Evolutionary conservation across 2,797 vertebrate genomes (phyloP).

Genomic region (Pseudochaenichthys georgianus): DNA sequence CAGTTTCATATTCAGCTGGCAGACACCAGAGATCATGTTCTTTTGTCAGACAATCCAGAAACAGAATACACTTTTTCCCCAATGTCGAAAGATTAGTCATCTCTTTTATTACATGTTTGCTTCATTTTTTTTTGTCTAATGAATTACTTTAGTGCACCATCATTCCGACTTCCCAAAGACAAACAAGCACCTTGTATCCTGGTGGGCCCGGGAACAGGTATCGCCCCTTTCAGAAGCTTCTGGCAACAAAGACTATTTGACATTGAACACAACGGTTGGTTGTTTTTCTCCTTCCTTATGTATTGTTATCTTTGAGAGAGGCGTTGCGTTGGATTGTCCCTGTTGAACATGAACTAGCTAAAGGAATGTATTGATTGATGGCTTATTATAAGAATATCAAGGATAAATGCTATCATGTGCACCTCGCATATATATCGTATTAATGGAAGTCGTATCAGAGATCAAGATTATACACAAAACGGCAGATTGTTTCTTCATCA

Average conservation of each 20-base stretch:
- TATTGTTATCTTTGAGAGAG: background rate
- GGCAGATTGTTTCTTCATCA: background rate
- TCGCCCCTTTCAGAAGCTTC: slow-evolving; percentile 98
- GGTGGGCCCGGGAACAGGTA: slow-evolving; percentile 95
- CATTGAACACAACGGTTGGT: slow-evolving; percentile 90
- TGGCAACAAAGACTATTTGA: slow-evolving; percentile 97
- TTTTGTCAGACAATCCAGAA: too few species aligned
- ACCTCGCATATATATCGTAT: background rate
- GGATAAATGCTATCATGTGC: background rate
- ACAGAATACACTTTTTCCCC: too few species aligned
- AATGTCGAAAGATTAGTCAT: background rate
- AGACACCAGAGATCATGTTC: background rate
- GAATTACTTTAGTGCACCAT: slow-evolving; percentile 85
- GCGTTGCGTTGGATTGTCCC: slow-evolving; percentile 6
- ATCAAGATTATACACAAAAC: background rate
- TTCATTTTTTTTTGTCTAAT: background rate
- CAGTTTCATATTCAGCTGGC: background rate
- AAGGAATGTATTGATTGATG: slow-evolving; percentile 7
- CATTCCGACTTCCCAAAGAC: slow-evolving; percentile 95
- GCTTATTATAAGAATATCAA: slow-evolving; percentile 13
- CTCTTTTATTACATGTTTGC: background rate
- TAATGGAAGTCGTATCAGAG: background rate
- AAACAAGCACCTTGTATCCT: slow-evolving; percentile 94
- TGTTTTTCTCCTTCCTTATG: background rate
- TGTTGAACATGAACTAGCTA: background rate